phyloP scores from a whole-genome alignment of 2,113 vertebrate genomes.

The Brachyistius frenatus region DNA sequence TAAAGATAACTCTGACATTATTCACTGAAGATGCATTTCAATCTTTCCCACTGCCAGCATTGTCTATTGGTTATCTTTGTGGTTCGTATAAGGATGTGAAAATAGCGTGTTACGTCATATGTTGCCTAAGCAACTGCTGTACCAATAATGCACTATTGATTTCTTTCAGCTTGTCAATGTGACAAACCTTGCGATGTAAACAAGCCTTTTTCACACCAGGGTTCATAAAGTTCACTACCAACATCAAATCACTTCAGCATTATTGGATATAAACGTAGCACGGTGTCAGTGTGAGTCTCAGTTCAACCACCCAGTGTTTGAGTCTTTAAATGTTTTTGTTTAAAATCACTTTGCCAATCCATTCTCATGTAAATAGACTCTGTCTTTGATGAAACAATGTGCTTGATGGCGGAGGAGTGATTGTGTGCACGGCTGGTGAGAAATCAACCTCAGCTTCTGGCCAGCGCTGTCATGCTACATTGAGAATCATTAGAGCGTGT shows the following conservation, averaged over 20 bases:
- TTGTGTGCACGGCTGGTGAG: slow-evolving; percentile 5
- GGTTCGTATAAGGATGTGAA: too few species aligned
- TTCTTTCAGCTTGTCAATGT: slow-evolving; percentile 16
- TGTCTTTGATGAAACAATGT: not conserved
- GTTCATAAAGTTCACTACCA: slow-evolving; percentile 15
- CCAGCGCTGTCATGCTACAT: slow-evolving; percentile 5
- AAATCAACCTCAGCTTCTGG: slow-evolving; percentile 5
- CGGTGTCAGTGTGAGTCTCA: not conserved
- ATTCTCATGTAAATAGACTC: not conserved
- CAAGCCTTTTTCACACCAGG: slow-evolving; percentile 1
- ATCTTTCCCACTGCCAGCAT: too few species aligned
- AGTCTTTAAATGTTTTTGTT: not conserved
- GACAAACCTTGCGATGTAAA: slow-evolving; percentile 7
- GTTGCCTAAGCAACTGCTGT: not conserved
- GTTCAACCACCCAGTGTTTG: not conserved
- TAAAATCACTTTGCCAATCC: not conserved
- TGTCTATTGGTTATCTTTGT: too few species aligned
- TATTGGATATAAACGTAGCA: slow-evolving; percentile 13
- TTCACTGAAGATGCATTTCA: too few species aligned
- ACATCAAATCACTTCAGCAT: not conserved
- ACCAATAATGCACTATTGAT: slow-evolving; percentile 16
- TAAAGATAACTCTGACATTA: too few species aligned
- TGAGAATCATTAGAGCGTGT: slow-evolving; percentile 42
- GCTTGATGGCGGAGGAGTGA: not conserved
- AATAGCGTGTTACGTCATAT: not conserved